Evolutionary conservation across 2,113 vertebrate species (phyloP).

Genomic region (Microcebus tavaratra): DNA sequence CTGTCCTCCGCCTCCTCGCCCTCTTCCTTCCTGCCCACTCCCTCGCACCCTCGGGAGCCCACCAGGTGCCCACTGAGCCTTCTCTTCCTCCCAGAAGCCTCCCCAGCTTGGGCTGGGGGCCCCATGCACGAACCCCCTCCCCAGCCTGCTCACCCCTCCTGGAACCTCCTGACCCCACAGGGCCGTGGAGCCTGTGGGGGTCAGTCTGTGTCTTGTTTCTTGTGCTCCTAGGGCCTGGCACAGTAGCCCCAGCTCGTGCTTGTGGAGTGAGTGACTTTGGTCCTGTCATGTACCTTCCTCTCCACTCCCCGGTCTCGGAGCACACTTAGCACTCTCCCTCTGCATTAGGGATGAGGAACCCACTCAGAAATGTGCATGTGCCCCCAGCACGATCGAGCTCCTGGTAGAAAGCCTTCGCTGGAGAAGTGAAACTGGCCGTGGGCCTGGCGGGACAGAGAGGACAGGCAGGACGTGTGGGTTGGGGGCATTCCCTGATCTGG

Average conservation of each 20-base stretch:
- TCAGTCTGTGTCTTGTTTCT: background rate
- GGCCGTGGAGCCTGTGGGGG: background rate
- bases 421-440: constrained; percentile 10
- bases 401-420: background rate
- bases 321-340: background rate
- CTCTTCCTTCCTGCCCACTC: background rate
- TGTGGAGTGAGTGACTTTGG: background rate
- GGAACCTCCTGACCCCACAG: background rate
- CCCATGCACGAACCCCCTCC: no score
- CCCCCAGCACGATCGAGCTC: background rate
- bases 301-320: background rate
- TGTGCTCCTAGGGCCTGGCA: background rate
- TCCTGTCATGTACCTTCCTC: background rate
- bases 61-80: background rate
- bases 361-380: background rate
- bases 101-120: background rate
- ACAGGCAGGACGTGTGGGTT: background rate
- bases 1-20: background rate
- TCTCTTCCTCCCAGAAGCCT: constrained; percentile 7
- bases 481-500: background rate
- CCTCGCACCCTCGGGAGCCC: background rate
- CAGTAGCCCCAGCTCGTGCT: background rate
- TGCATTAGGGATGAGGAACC: background rate
- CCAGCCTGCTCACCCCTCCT: background rate
- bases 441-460: background rate